A percentile compares a stretch with the other conserved stretches of the same genome.
phyloP scores from a whole-genome alignment of 2,113 vertebrate genomes.

The Cheirogaleus medius region DNA sequence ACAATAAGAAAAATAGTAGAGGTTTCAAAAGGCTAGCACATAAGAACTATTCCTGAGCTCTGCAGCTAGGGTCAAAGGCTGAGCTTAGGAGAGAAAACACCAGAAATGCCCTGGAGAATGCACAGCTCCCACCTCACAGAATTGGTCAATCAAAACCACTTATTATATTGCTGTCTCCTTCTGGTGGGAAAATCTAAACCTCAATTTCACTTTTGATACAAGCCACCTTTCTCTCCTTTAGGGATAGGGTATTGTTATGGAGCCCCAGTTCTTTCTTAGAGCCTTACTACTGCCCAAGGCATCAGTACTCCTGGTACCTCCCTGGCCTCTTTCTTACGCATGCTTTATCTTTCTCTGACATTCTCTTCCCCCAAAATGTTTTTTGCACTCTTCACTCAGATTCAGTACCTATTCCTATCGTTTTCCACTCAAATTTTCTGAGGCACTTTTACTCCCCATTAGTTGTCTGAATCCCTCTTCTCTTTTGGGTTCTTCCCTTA shows the following conservation, averaged over 20 bases:
- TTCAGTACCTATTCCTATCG: not conserved
- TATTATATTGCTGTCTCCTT: not conserved
- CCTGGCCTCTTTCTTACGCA: not conserved
- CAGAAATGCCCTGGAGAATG: not conserved
- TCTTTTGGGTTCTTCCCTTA: conserved; percentile 13
- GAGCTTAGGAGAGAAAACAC: not conserved
- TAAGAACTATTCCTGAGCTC: conserved; percentile 7
- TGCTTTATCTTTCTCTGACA: not conserved
- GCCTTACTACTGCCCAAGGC: not conserved
- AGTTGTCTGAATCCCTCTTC: not conserved
- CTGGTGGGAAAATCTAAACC: not conserved
- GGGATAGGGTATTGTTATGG: not conserved
- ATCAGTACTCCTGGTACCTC: not conserved
- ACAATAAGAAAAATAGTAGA: not conserved
- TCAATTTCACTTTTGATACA: not conserved
- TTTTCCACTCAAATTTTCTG: not conserved
- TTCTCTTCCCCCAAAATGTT: not conserved
- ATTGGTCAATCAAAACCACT: not conserved
- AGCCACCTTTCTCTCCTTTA: not conserved
- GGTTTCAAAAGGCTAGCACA: not conserved
- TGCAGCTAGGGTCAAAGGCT: not conserved
- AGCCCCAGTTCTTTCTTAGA: not conserved
- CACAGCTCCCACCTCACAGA: not conserved
- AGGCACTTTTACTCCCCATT: not conserved
- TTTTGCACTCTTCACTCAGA: not conserved